A percentile compares a stretch with the other conserved stretches of the same genome.
These are phyloP conservation scores for Drosophila repleta DNA, from an alignment of 1,140 invertebrate species.

Conservation along the genomic window DNA sequence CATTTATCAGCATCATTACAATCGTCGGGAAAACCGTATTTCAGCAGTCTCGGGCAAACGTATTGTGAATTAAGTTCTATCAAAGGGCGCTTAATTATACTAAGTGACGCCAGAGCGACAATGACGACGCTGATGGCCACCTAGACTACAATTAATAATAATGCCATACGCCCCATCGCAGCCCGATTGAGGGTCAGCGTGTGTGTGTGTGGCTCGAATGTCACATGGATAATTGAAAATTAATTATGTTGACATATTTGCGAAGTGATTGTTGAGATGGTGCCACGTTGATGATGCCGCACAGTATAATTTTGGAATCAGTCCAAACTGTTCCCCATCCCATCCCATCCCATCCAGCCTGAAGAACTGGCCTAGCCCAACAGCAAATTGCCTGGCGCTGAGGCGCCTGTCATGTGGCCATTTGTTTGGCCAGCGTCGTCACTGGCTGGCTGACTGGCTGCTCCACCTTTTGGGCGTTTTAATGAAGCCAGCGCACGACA, in stretches of 20 bases:
- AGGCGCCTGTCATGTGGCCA: slow-evolving; percentile 65
- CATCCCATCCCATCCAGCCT: neutral
- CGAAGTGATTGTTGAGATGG: slow-evolving; percentile 79
- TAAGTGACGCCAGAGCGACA: slow-evolving; percentile 66
- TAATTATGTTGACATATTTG: slow-evolving; percentile 82
- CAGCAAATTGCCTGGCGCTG: slow-evolving; percentile 53
- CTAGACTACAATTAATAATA: slow-evolving; percentile 72
- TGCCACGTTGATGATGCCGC: slow-evolving; percentile 55
- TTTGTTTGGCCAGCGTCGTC: slow-evolving; percentile 54
- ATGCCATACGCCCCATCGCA: slow-evolving; percentile 50
- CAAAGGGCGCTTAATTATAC: slow-evolving; percentile 74
- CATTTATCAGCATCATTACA: slow-evolving; percentile 70
- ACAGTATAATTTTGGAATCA: slow-evolving; percentile 56
- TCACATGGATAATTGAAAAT: slow-evolving; percentile 80
- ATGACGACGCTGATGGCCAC: slow-evolving; percentile 41
- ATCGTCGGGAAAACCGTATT: slow-evolving; percentile 62
- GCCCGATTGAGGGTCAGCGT: slow-evolving; percentile 3
- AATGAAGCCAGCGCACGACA: slow-evolving; percentile 47
- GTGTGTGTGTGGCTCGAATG: slow-evolving; percentile 43
- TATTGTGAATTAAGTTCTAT: slow-evolving; percentile 74
- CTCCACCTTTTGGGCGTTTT: slow-evolving; percentile 19
- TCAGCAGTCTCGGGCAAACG: slow-evolving; percentile 40
- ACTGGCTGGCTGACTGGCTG: slow-evolving; percentile 1
- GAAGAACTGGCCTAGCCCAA: slow-evolving; percentile 28
- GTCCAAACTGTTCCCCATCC: neutral